Base-by-base conservation (phyloP, 92 coral and sea anemone species). In the Scolanthus callimorphus region DNA sequence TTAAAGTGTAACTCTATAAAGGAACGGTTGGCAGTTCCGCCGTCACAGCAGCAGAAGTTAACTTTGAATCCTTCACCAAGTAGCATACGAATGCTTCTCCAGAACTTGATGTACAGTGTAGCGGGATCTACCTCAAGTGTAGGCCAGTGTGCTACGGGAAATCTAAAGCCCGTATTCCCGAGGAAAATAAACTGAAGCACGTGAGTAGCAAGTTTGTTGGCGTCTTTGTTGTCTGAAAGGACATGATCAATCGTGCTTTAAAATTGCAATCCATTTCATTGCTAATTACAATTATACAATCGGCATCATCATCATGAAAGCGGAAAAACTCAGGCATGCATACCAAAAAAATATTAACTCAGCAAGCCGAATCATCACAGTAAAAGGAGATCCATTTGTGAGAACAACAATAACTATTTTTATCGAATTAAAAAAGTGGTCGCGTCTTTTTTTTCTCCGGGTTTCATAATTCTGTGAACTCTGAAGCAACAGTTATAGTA, bases 131-230 rank as follows among this genome's bases (percentile, higher is more conserved):
- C 70, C 43, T 76, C 70, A 29, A 38, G 31, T 11, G 77, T 76
- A 10, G 83, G 83, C 60, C 47, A 76, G 24, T 76, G 83, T 15
- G 77, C 76, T 59, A 76, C 17, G 11, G 83, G 83, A 25, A 76
- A 76, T 26, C 83, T 37, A 29, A 67, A 76, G 13, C 83, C 83
- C 20, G 38, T 67, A 41, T 76, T 69, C 0, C 84, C 84, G 29
- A 77, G 43, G 58, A 68, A 77, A 22, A 77, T 60, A 17, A 77
- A 54, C 54, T 77, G 84, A 3, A 77, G 67, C 0, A 69, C 71
- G 49, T 60, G 77, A 3, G 71, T 60, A 53, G 84, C 84, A 11
- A 55, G 3, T 17, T 30, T 51, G 12, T 17, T 27, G 10, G 25
- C 58, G 25, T 23, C 37, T 3, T 21, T 51, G 12, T 17, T 27